phyloP scores from a whole-genome alignment of 2,797 vertebrate genomes.

The Ateles fusciceps region DNA sequence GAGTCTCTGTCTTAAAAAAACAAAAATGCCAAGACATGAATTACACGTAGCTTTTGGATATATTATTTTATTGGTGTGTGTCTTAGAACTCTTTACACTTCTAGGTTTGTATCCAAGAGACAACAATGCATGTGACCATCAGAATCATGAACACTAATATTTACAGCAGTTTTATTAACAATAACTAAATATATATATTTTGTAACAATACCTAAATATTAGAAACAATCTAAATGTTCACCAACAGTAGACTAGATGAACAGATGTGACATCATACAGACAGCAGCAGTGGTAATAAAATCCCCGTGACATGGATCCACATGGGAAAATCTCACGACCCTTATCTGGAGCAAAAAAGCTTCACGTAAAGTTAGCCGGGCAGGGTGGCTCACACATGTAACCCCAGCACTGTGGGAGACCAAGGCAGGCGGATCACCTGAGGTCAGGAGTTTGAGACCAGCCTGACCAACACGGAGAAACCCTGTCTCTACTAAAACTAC shows the following conservation, averaged over 20 bases:
- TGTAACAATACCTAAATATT: too few relatives aligned
- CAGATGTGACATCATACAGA: background rate
- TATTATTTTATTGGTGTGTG: background rate
- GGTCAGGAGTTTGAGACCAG: too few relatives aligned
- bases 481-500: too few relatives aligned
- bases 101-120: background rate
- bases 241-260: background rate
- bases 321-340: background rate
- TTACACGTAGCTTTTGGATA: background rate
- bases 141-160: background rate
- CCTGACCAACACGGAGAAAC: too few relatives aligned
- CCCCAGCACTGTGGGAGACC: too few relatives aligned
- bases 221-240: background rate
- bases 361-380: background rate
- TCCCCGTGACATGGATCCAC: background rate
- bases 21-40: background rate
- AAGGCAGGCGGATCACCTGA: too few relatives aligned
- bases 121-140: background rate
- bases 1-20: background rate
- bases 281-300: background rate
- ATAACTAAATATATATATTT: background rate
- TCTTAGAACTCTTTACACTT: background rate
- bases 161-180: background rate
- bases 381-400: too few relatives aligned
- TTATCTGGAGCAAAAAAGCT: background rate